phyloP scores from a whole-genome alignment of 2,113 vertebrate species.

The Alethe castanea region DNA sequence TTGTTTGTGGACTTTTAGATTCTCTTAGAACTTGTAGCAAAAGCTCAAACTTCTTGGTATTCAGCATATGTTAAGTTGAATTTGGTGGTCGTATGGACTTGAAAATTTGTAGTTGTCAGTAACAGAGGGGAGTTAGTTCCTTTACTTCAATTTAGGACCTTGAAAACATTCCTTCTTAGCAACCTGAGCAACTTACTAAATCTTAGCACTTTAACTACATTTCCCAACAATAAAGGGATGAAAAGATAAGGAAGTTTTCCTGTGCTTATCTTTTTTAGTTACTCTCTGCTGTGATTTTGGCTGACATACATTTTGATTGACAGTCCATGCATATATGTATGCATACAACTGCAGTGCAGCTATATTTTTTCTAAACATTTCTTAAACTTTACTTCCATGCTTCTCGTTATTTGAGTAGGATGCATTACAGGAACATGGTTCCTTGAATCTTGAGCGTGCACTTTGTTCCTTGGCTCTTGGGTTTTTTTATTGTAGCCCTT shows the following conservation, averaged over 20 bases:
- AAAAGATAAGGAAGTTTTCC: neutral
- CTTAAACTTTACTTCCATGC: neutral
- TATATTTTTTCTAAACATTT: neutral
- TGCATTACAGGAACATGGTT: neutral
- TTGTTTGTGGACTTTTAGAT: neutral
- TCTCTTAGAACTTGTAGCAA: neutral
- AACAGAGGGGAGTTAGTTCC: neutral
- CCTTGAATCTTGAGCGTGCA: rapidly evolving
- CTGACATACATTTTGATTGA: neutral
- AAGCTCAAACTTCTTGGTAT: neutral
- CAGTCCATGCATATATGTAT: neutral
- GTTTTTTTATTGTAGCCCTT: neutral
- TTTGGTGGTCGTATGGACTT: neutral
- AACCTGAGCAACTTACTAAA: neutral
- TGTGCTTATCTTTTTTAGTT: neutral
- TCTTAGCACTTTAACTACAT: neutral
- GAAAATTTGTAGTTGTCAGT: neutral
- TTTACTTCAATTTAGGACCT: neutral
- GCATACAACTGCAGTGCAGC: neutral
- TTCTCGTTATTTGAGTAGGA: neutral
- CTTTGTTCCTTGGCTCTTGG: neutral
- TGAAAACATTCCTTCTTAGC: neutral
- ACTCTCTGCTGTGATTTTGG: neutral
- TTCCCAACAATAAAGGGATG: neutral
- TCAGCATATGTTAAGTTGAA: neutral